A percentile compares a stretch with the other conserved stretches of the same genome.
Conservation (phyloP, 2,113 vertebrate genomes). For the Gorsachius goisagi region DNA sequence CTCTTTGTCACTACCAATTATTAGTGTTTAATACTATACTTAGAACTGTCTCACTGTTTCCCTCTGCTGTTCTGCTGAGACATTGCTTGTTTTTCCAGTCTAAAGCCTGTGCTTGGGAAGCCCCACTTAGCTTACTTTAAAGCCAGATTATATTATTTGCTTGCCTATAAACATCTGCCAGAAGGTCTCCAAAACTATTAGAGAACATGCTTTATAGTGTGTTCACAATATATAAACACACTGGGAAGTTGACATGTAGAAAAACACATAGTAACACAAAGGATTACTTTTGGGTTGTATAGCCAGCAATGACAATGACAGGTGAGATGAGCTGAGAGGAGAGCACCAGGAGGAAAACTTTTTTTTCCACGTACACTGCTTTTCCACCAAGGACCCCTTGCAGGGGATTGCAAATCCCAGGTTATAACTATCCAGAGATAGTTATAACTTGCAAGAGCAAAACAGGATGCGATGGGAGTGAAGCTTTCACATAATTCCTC, state of each 20-base stretch:
- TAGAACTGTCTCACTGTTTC: conserved; percentile 17
- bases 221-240: not conserved
- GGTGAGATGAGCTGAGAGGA: not conserved
- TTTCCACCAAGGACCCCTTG: not conserved
- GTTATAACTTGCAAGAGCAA: not conserved
- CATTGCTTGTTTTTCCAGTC: not conserved
- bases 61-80: conserved; percentile 44
- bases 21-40: not conserved
- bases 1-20: not conserved
- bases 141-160: not conserved
- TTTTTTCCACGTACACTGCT: not conserved
- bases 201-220: accelerated
- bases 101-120: not conserved
- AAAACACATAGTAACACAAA: not conserved
- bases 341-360: not conserved
- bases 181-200: not conserved
- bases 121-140: not conserved
- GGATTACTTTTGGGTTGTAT: not conserved
- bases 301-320: not conserved
- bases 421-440: not conserved
- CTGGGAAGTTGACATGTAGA: not conserved
- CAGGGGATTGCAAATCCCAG: not conserved
- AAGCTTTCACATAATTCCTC: not conserved
- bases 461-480: not conserved
- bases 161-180: not conserved